Conservation (phyloP, 2,797 vertebrate genomes). For the Artibeus jamaicensis region DNA sequence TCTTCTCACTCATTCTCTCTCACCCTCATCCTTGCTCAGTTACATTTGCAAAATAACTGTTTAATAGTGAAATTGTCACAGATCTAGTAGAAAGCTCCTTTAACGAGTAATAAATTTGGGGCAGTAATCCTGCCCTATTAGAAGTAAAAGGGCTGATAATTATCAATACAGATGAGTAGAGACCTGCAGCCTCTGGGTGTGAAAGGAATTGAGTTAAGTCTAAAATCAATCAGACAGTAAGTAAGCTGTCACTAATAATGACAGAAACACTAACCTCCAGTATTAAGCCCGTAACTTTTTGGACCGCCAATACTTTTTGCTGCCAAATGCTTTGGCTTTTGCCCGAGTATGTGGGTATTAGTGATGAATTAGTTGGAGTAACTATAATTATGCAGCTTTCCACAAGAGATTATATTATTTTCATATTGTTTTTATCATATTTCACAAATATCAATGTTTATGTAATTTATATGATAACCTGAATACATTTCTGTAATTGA, state of each 20-base stretch:
- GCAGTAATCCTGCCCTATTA: not conserved
- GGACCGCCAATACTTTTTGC: not conserved
- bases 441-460: not conserved
- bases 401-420: not conserved
- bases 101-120: not conserved
- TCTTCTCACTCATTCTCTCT: not conserved
- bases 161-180: not conserved
- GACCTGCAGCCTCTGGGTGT: not conserved
- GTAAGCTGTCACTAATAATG: not conserved
- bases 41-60: not conserved
- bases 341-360: not conserved
- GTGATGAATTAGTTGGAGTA: not conserved
- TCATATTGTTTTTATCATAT: not conserved
- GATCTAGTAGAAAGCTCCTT: not conserved
- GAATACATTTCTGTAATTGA: not conserved
- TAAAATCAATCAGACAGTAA: not conserved
- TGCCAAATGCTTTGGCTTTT: not conserved
- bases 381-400: not conserved
- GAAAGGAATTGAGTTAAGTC: not conserved
- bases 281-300: not conserved
- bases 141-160: slow-evolving; percentile 9
- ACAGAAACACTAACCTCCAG: not conserved
- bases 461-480: not conserved
- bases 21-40: not conserved
- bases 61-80: not conserved